phyloP scores from a whole-genome alignment of 1,140 invertebrate genomes.

The Helicoverpa armigera region DNA sequence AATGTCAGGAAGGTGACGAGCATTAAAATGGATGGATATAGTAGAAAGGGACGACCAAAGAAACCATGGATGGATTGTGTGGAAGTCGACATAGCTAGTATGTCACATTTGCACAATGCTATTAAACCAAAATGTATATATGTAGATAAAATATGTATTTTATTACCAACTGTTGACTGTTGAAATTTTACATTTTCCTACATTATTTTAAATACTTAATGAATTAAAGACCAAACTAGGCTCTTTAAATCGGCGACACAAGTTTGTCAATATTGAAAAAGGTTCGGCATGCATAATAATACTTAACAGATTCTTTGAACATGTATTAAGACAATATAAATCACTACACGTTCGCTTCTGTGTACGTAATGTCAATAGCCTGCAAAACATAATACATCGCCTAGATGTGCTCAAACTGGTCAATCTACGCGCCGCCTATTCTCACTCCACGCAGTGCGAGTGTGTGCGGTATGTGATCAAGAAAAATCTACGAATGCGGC shows the following conservation, averaged over 20 bases:
- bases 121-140: no score
- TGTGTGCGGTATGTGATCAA: constrained; percentile 44
- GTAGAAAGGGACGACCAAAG: no score
- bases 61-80: no score
- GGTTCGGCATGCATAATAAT: constrained; percentile 15
- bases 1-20: no score
- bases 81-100: no score
- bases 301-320: constrained; percentile 14
- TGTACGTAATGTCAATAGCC: constrained; percentile 39
- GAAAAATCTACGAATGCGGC: constrained; percentile 48
- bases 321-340: constrained; percentile 24
- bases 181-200: no score
- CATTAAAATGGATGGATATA: no score
- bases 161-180: no score
- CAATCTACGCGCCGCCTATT: constrained; percentile 33
- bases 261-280: constrained; percentile 5
- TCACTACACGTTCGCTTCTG: constrained; percentile 28
- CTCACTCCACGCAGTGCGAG: not conserved
- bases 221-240: no score
- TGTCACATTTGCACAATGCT: no score
- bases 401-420: constrained; percentile 35
- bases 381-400: constrained; percentile 27
- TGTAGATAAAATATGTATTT: no score
- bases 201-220: no score
- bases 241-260: not conserved